These are phyloP conservation scores for Podarcis cretensis DNA, from an alignment of 2,113 vertebrate genomes.

Conservation along the genomic window DNA sequence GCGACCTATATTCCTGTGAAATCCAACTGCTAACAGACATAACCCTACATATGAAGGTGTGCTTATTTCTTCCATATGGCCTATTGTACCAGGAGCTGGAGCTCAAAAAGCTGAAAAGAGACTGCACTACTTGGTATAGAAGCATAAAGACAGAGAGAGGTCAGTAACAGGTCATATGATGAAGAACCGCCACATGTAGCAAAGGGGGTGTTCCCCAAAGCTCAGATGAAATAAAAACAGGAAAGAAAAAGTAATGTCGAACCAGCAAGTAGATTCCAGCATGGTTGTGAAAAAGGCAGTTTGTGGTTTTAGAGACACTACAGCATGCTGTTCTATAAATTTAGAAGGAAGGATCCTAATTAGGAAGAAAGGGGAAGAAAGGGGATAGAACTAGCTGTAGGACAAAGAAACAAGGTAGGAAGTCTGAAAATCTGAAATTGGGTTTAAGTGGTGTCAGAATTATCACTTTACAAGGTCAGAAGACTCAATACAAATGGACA, in stretches of 20 bases:
- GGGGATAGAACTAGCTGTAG: too few species aligned
- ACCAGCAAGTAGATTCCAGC: constrained; percentile 9
- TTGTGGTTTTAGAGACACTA: constrained; percentile 7
- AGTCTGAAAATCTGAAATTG: neutral
- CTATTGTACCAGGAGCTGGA: neutral
- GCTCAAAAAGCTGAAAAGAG: constrained; percentile 35
- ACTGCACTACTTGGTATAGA: constrained; percentile 30
- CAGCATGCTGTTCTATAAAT: neutral
- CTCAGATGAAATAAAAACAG: neutral
- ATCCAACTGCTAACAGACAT: neutral
- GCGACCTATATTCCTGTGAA: neutral
- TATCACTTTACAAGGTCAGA: neutral
- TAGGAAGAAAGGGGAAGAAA: neutral
- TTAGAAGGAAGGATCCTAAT: neutral
- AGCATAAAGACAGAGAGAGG: neutral
- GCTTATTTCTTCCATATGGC: neutral
- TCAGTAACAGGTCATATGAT: neutral
- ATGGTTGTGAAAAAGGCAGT: neutral
- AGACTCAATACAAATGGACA: neutral
- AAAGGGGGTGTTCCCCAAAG: neutral
- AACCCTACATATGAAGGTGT: constrained; percentile 22
- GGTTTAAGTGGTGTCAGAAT: neutral
- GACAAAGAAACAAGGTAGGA: neutral
- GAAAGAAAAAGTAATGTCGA: neutral
- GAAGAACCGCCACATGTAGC: neutral